A percentile compares a stretch with the other conserved stretches of the same genome.
Evolutionary conservation across 2,797 vertebrate species (phyloP).

Genomic region (Clamator glandarius): DNA sequence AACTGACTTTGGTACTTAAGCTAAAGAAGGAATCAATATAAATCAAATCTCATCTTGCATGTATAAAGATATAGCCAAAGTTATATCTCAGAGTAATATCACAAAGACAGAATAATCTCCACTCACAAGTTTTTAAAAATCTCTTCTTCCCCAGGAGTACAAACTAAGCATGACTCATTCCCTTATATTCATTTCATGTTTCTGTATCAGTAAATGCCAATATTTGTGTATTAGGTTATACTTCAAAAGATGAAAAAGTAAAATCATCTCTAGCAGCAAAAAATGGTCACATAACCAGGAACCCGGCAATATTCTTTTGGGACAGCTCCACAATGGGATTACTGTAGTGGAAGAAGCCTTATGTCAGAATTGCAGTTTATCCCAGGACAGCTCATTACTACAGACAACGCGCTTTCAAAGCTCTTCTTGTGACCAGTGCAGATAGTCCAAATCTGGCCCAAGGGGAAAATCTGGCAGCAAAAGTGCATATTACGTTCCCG

Average conservation of each 20-base stretch:
- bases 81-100: not conserved
- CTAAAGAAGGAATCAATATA: not conserved
- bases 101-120: not conserved
- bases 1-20: not conserved
- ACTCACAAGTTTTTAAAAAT: not conserved
- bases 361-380: conserved; percentile 29
- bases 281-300: not conserved
- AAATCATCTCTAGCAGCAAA: not conserved
- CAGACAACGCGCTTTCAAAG: conserved; percentile 14
- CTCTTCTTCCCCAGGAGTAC: not conserved
- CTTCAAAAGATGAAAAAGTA: not conserved
- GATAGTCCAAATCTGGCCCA: not conserved
- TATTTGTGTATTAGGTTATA: not conserved
- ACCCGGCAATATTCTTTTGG: not conserved
- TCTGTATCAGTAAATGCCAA: not conserved
- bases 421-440: not conserved
- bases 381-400: conserved; percentile 46
- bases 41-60: not conserved
- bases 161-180: not conserved
- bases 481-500: not conserved
- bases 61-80: not conserved
- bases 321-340: conserved; percentile 3
- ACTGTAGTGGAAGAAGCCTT: conserved; percentile 29
- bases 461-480: not conserved
- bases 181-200: not conserved